Base-by-base conservation (phyloP, 1,140 invertebrate genomes). In the Oppia nitens region DNA sequence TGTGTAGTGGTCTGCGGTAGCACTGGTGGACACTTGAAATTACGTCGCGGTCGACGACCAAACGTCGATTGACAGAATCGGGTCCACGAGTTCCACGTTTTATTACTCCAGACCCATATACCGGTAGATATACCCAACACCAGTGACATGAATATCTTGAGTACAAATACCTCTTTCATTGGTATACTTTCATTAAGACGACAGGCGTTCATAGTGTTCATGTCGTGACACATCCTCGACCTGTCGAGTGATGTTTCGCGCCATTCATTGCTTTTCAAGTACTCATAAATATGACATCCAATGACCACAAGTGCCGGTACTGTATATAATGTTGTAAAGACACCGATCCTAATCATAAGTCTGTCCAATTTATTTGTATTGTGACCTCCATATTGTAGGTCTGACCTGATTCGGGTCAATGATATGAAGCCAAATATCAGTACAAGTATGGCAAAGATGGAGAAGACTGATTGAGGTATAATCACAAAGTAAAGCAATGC, bases 351-450 rank as follows among this genome's bases (percentile, higher is more conserved):
- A 60, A 96, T 87, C 92, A 99, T 98, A 9, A 98, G 75, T 67
- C 95, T 95, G 71, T 97, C 93, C 48, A 98, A 74, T 73, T 97
- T 97, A 69, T 95, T 90, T 0, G 93, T 96, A 71, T 93, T 89
- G 51, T 85, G 86, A 23, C 86, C 87, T 70, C 88, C 81, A 74
- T 91, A 88, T 70, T 95, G 96, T 86, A 96, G 93, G 6, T 94
- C 87, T 3, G 89, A 93, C 55, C 93, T 81, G 64, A 97, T 96
- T 45, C 87, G 81, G 69, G 95, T 95, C 0, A 98, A 78, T 1
- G 93, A 96, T 2, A 96, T 83, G 74, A 98, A 97, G 11, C 94
- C 95, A 53, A 87, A 85, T 3, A 96, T 71, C 3, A 99, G 78
- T 72, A 98, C 98, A 25, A 85, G 78, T 17, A 88, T 91, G 14